Base-by-base conservation (phyloP, 2,113 vertebrate genomes). In the Clarias gariepinus region DNA sequence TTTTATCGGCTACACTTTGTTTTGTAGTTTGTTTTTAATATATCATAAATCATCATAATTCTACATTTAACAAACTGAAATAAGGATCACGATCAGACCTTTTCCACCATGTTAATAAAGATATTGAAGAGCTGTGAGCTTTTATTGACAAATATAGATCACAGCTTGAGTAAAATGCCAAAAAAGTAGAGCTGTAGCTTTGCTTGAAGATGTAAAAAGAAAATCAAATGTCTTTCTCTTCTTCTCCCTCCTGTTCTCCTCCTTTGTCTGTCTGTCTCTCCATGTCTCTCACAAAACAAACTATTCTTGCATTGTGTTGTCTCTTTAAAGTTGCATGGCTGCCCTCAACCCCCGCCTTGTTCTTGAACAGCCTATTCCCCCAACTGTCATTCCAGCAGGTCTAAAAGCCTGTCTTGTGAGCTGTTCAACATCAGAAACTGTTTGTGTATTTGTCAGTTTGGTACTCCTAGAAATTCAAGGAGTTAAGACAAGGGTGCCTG, bases 371-470 rank as follows among this genome's bases (percentile, higher is more conserved):
- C 89, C 92, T 87, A 92, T 90, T 94, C 93, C 92, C 92, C 92
- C 87, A 90, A 91, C 93, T 94, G 94, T 95, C 94, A 94, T 91
- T 81, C 81, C 82, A 87, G 90, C 92, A 91, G 91, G 90, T 93
- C 92, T 94, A 93, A 95, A 94, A 94, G 94, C 94, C 90, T 89
- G 80, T 88, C 90, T 92, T 89, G 92, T 91, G 92, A 91, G 88
- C 84, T 90, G 92, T 92, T 92, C 90, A 86, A 93, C 93, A 93
- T 95, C 93, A 94, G 86, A 93, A 92, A 90, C 81, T 89, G 92
- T 94, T 95, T 94, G 93, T 92, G 92, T 94, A 92, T 94, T 93
- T 95, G 95, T 95, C 93, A 94, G 89, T 92, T 91, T 89, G 89
- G 78, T 88, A 90, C 88, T 91, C 71, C 74, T 86, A 85, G 86